phyloP scores from a whole-genome alignment of 2,888 invertebrate species.

The Dendrolimus houi region DNA sequence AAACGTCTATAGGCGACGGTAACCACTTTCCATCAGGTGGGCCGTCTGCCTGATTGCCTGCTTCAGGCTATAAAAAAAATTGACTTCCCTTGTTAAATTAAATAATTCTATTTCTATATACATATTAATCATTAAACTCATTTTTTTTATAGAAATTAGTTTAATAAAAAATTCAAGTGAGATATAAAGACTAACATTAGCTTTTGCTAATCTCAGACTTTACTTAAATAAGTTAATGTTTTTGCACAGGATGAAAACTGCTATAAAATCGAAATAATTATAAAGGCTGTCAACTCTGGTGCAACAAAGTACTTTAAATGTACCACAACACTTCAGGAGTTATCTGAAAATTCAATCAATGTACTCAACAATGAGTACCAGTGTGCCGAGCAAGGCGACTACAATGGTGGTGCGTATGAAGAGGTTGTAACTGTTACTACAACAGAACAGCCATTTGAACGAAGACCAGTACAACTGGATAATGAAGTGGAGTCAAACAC shows the following conservation, averaged over 20 bases:
- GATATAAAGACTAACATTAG: too few species aligned
- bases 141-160: too few species aligned
- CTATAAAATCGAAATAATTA: constrained; percentile 36
- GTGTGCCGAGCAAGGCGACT: constrained; percentile 28
- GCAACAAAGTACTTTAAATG: constrained; percentile 39
- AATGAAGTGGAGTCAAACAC: constrained; percentile 54
- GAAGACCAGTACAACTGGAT: constrained; percentile 42
- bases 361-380: constrained; percentile 30
- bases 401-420: constrained; percentile 17
- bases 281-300: constrained; percentile 39
- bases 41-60: too few species aligned
- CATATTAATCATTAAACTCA: too few species aligned
- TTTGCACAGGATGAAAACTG: constrained; percentile 33
- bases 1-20: too few species aligned
- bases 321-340: constrained; percentile 34
- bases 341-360: constrained; percentile 24
- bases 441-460: constrained; percentile 18
- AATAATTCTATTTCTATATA: too few species aligned
- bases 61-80: too few species aligned
- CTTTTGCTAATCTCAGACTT: background rate
- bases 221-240: background rate
- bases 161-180: too few species aligned
- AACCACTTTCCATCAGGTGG: too few species aligned
- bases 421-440: constrained; percentile 12
- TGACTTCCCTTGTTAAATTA: too few species aligned